phyloP scores from a whole-genome alignment of 1,140 invertebrate genomes.

The Dinoponera quadriceps region DNA sequence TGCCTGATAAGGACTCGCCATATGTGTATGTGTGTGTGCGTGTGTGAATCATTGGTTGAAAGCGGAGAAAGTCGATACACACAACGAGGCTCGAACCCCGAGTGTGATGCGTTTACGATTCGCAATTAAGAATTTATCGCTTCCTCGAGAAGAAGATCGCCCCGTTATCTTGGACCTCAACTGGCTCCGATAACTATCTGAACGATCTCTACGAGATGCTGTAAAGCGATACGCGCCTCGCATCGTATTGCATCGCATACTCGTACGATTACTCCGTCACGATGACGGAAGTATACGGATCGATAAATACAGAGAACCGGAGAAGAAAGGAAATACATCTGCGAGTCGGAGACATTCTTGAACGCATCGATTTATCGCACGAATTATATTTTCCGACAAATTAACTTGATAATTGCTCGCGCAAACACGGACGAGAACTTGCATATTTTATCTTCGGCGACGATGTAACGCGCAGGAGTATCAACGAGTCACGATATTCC shows the following conservation, averaged over 20 bases:
- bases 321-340: background rate
- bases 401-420: conserved; percentile 8
- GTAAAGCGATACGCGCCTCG: conserved; percentile 1
- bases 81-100: background rate
- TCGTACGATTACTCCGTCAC: background rate
- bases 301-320: background rate
- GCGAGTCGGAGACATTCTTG: background rate
- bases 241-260: background rate
- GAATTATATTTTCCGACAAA: conserved; percentile 10
- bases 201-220: conserved; percentile 10
- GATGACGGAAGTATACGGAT: conserved; percentile 30
- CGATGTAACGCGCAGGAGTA: background rate
- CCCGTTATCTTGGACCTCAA: conserved; percentile 4
- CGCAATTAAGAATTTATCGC: conserved; percentile 49
- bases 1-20: conserved; percentile 11
- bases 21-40: background rate
- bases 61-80: conserved; percentile 33
- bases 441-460: background rate
- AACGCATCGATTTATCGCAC: background rate
- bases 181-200: conserved; percentile 21
- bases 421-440: background rate
- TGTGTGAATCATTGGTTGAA: conserved; percentile 29
- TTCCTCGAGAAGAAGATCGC: background rate
- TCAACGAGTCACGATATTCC: background rate
- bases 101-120: conserved; percentile 28